phyloP scores from a whole-genome alignment of 2,888 invertebrate species.

The Coenonympha arcania region DNA sequence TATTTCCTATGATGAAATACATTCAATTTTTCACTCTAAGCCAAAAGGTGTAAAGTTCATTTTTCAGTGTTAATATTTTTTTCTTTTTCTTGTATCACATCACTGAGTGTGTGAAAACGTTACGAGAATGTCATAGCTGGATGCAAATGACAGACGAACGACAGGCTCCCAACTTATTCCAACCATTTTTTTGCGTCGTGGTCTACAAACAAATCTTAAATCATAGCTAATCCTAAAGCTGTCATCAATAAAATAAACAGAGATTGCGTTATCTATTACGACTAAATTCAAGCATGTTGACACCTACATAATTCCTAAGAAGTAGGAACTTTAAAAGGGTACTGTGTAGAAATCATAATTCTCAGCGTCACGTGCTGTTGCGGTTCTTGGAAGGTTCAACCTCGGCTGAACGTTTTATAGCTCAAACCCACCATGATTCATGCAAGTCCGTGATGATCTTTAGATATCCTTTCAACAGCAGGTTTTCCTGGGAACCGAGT shows the following conservation, averaged over 20 bases:
- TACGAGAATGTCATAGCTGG: no score
- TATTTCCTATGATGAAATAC: no score
- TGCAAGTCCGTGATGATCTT: slow-evolving; percentile 45
- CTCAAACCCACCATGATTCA: slow-evolving; percentile 48
- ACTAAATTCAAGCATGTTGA: not conserved
- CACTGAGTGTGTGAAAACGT: no score
- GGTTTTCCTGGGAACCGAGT: slow-evolving; percentile 21
- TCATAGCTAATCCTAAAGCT: not conserved
- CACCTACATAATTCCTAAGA: not conserved
- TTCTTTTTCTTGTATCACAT: no score
- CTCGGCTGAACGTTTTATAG: slow-evolving; percentile 40
- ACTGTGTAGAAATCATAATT: slow-evolving; percentile 15
- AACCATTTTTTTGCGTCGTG: no score
- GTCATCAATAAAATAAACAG: not conserved
- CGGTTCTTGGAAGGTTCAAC: slow-evolving; percentile 54
- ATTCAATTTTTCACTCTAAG: no score
- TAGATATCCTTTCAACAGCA: slow-evolving; percentile 50
- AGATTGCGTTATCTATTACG: not conserved
- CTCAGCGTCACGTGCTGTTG: slow-evolving; percentile 13
- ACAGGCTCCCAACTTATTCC: no score
- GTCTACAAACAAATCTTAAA: no score
- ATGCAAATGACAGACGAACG: no score
- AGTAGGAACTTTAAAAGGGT: slow-evolving; percentile 6
- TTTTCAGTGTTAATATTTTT: no score
- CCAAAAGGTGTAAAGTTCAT: no score